A percentile compares a stretch with the other conserved stretches of the same genome.
phyloP scores from a whole-genome alignment of 2,888 invertebrate genomes.

The Xestia c-nigrum region DNA sequence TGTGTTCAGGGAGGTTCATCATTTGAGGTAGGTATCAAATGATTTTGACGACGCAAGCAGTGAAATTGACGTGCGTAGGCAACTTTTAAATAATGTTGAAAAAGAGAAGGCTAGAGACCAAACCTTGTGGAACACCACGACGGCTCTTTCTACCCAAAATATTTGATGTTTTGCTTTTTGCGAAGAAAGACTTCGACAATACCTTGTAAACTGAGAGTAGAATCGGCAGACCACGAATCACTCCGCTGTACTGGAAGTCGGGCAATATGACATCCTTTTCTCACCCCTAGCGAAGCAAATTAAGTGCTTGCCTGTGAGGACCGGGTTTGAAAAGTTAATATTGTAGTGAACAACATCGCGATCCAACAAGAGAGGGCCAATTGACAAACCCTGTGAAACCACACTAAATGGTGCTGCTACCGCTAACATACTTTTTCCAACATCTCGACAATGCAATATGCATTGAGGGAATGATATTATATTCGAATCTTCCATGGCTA shows the following conservation, averaged over 20 bases:
- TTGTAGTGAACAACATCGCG: not conserved
- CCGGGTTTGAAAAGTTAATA: not conserved
- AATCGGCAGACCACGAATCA: not conserved
- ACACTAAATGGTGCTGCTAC: not conserved
- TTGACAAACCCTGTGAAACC: not conserved
- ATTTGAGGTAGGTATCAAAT: conserved; percentile 12
- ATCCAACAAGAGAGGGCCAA: not conserved
- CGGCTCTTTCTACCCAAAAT: not conserved
- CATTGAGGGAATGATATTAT: not conserved
- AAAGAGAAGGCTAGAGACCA: not conserved
- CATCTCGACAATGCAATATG: not conserved
- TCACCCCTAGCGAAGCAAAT: not conserved
- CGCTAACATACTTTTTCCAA: not conserved
- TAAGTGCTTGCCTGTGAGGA: not conserved
- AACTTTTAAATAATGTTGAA: not conserved
- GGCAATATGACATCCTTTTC: not conserved
- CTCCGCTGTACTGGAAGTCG: not conserved
- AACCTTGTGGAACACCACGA: conserved; percentile 5
- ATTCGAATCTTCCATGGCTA: not conserved
- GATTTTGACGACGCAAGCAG: conserved; percentile 4
- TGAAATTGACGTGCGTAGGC: not conserved
- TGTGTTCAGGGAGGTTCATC: not conserved
- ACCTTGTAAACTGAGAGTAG: not conserved
- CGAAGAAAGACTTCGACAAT: not conserved
- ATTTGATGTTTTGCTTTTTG: conserved; percentile 7